These are phyloP conservation scores for Margaritifera margaritifera DNA, from an alignment of 2,888 invertebrate genomes.

Conservation along the genomic window DNA sequence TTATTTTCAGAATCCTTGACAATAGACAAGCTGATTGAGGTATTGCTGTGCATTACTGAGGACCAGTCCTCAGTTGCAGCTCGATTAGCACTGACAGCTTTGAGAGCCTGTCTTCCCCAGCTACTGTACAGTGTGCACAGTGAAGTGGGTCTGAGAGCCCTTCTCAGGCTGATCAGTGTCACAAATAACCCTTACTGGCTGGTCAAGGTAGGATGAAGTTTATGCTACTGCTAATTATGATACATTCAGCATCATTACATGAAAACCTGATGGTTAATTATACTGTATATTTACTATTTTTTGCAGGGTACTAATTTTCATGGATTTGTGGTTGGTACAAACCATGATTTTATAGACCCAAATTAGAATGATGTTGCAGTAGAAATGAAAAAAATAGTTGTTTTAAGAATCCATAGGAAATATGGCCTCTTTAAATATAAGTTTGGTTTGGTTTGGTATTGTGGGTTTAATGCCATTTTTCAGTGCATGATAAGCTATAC, in stretches of 20 bases:
- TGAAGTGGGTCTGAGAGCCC: constrained; percentile 76
- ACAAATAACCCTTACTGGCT: constrained; percentile 88
- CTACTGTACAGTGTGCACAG: constrained; percentile 80
- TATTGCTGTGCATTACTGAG: constrained; percentile 65
- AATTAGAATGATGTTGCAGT: too few species aligned
- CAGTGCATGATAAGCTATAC: too few species aligned
- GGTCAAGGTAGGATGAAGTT: constrained; percentile 79
- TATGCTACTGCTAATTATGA: neutral
- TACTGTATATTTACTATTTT: too few species aligned
- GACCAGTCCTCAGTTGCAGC: constrained; percentile 83
- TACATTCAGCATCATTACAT: neutral
- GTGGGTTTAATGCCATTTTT: too few species aligned
- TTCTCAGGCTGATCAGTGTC: constrained; percentile 80
- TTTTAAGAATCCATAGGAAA: too few species aligned
- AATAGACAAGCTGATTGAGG: constrained; percentile 61
- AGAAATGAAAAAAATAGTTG: too few species aligned
- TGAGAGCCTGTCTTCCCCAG: constrained; percentile 78
- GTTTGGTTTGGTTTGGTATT: too few species aligned
- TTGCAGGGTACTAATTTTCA: too few species aligned
- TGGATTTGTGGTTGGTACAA: too few species aligned
- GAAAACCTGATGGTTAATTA: too few species aligned
- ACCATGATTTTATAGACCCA: too few species aligned
- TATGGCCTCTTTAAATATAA: too few species aligned
- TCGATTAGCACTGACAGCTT: constrained; percentile 80
- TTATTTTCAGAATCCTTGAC: constrained; percentile 38